Percentiles rank a stretch among this genome's conserved stretches.
Evolutionary conservation across 2,113 vertebrate genomes (phyloP).

Genomic region (Cyphomyrus plagiostoma): DNA sequence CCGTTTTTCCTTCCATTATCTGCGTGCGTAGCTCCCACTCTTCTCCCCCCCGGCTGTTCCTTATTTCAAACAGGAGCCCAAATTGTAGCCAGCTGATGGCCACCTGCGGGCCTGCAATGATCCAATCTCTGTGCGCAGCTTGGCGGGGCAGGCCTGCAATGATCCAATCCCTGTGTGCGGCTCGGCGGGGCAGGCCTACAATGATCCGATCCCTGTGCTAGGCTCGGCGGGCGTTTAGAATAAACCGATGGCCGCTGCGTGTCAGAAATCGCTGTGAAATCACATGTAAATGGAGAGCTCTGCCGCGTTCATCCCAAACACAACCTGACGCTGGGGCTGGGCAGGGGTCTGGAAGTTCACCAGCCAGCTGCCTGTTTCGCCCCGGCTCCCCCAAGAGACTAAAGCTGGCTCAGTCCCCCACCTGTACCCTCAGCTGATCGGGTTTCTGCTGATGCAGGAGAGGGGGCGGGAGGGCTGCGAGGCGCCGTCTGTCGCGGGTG

Average conservation of each 20-base stretch:
- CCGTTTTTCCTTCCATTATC: neutral
- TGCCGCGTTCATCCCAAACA: conserved; percentile 10
- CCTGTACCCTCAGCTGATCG: neutral
- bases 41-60: neutral
- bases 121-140: no score
- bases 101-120: neutral
- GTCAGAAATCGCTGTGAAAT: conserved; percentile 29
- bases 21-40: neutral
- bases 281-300: conserved; percentile 36
- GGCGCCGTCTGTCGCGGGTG: neutral
- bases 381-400: neutral
- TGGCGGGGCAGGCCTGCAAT: no score
- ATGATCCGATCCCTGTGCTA: conserved; percentile 7
- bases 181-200: neutral
- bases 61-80: neutral
- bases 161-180: no score
- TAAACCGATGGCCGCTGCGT: conserved; percentile 29
- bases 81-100: neutral
- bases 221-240: conserved; percentile 21
- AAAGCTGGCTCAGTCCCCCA: neutral
- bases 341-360: neutral
- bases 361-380: neutral
- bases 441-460: conserved; percentile 6
- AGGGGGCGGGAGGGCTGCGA: neutral
- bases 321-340: neutral